Conservation (phyloP, 2,888 invertebrate species). For the Oscheius onirici region DNA sequence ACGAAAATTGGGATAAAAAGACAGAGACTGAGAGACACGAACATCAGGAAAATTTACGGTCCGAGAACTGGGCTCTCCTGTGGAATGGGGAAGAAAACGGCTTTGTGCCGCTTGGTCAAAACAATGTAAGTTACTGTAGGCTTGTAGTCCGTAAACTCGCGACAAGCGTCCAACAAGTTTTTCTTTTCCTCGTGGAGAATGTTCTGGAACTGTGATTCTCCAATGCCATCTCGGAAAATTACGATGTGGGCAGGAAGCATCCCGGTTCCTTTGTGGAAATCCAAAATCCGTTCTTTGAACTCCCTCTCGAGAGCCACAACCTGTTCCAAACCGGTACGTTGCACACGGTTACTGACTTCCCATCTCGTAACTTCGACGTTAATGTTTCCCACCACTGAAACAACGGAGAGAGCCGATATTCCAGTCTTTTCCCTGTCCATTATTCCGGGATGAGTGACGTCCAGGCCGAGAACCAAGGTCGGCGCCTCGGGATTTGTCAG, state of each 20-base stretch:
- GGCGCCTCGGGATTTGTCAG: constrained; percentile 72
- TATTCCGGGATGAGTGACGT: constrained; percentile 89
- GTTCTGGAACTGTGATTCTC: constrained; percentile 37
- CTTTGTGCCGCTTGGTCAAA: constrained; percentile 38
- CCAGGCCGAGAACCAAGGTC: constrained; percentile 84
- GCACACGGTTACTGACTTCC: background rate
- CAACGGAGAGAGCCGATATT: constrained; percentile 68
- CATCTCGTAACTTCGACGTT: constrained; percentile 63
- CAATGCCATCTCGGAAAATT: constrained; percentile 40
- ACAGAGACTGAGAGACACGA: background rate
- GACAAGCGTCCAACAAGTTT: too few species aligned
- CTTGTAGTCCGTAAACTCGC: too few species aligned
- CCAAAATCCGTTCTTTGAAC: constrained; percentile 1
- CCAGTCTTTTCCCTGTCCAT: constrained; percentile 75
- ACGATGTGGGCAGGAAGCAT: constrained; percentile 34
- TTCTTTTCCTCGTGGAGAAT: constrained; percentile 38
- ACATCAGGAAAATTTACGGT: background rate
- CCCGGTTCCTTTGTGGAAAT: constrained; percentile 7
- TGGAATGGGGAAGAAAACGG: constrained; percentile 33
- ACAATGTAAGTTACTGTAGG: constrained; percentile 41
- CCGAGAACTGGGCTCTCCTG: constrained; percentile 3
- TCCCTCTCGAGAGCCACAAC: background rate
- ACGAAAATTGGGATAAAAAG: background rate
- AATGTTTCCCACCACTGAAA: constrained; percentile 74
- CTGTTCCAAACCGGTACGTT: background rate